A percentile compares a stretch with the other conserved stretches of the same genome.
Conservation (phyloP, 2,113 vertebrate species). For the Emydura subglobosa region DNA sequence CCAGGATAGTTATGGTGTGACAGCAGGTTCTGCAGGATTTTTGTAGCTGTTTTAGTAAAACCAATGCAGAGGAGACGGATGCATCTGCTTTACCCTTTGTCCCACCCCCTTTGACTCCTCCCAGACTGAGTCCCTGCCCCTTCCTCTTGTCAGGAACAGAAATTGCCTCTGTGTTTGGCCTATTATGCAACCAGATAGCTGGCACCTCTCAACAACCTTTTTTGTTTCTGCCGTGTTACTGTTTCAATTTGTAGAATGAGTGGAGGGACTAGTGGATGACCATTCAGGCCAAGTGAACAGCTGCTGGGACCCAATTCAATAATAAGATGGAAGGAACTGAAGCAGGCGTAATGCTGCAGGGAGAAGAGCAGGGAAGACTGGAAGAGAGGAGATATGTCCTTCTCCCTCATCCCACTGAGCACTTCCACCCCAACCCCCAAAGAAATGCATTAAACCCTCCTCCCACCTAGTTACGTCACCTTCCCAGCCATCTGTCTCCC, state of each 20-base stretch:
- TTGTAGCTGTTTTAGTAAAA: background rate
- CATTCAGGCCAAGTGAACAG: background rate
- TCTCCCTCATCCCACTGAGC: too few relatives aligned
- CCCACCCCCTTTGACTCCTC: background rate
- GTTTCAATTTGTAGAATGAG: background rate
- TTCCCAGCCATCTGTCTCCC: background rate
- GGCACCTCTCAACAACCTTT: background rate
- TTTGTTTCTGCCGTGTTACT: background rate
- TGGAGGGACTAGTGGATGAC: background rate
- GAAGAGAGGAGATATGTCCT: background rate
- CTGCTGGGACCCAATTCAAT: background rate
- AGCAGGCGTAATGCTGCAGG: background rate
- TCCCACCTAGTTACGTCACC: background rate
- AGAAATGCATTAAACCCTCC: background rate
- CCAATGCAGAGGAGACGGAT: background rate
- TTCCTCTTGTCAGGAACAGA: constrained; percentile 1
- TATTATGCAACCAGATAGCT: background rate
- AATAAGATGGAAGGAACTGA: background rate
- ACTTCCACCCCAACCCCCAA: too few relatives aligned
- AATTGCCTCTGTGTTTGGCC: background rate
- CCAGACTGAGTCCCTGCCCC: background rate
- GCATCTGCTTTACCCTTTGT: background rate
- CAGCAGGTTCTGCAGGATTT: background rate
- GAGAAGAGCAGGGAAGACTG: background rate
- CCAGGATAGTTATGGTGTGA: background rate